A percentile compares a stretch with the other conserved stretches of the same genome.
Conservation (phyloP, 2,888 invertebrate genomes). For the Noctua janthina region DNA sequence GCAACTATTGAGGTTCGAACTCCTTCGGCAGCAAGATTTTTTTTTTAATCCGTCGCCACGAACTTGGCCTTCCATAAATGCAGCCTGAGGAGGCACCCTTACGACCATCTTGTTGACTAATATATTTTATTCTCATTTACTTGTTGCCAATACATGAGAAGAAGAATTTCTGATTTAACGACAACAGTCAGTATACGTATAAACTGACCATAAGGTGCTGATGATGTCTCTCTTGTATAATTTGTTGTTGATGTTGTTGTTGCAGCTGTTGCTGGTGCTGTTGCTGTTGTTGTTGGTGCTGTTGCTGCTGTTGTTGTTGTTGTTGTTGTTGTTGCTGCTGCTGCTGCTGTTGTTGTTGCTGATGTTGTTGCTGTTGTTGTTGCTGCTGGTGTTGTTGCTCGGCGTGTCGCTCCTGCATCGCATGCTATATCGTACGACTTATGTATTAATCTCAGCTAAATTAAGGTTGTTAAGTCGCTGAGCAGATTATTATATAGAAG, state of each 20-base stretch:
- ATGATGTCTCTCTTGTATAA: conserved; percentile 78
- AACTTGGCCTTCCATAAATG: neutral
- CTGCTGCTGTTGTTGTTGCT: conserved; percentile 26
- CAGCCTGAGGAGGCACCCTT: neutral
- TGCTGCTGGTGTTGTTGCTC: conserved; percentile 69
- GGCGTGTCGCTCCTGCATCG: conserved; percentile 68
- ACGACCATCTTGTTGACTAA: neutral
- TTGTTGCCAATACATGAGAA: neutral
- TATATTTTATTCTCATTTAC: neutral
- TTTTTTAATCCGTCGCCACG: neutral
- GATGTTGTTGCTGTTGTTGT: conserved; percentile 45
- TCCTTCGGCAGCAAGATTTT: neutral
- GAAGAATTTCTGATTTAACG: neutral
- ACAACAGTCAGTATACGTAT: conserved; percentile 35
- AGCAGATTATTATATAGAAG: conserved; percentile 25
- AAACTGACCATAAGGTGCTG: conserved; percentile 72
- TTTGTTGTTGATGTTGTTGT: conserved; percentile 73
- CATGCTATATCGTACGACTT: conserved; percentile 61
- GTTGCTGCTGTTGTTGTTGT: conserved; percentile 41
- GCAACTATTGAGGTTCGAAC: neutral
- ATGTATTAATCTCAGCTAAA: conserved; percentile 56
- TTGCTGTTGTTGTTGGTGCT: conserved; percentile 38
- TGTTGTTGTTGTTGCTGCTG: conserved; percentile 66
- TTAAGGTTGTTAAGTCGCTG: conserved; percentile 13
- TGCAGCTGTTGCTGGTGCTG: conserved; percentile 67